Percentiles rank a stretch among this genome's conserved stretches.
phyloP scores from a whole-genome alignment of 2,797 vertebrate species.

The Euphonia xanthogaster region DNA sequence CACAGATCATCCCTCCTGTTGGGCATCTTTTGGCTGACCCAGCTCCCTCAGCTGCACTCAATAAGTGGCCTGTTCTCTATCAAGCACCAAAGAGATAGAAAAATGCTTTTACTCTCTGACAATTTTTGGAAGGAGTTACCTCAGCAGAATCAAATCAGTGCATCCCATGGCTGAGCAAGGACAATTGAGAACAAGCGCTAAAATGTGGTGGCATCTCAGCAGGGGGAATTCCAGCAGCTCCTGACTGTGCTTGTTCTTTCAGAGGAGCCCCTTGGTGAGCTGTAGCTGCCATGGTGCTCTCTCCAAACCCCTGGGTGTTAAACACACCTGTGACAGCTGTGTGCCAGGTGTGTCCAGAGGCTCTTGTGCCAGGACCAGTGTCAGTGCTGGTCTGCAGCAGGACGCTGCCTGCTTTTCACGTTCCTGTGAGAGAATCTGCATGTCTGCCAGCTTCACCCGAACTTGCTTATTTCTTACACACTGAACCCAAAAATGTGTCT shows the following conservation, averaged over 20 bases:
- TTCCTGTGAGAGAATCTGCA: background rate
- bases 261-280: background rate
- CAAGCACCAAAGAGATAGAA: background rate
- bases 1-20: background rate
- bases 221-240: background rate
- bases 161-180: background rate
- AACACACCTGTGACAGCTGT: rapidly evolving
- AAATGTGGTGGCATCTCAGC: background rate
- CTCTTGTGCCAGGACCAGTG: background rate
- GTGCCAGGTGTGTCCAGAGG: background rate
- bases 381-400: rapidly evolving
- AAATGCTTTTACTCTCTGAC: background rate
- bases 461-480: background rate
- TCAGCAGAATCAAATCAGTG: background rate
- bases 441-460: background rate
- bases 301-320: rapidly evolving
- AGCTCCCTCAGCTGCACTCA: background rate
- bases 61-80: background rate
- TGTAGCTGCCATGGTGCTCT: background rate
- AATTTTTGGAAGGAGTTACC: background rate
- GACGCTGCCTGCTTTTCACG: background rate
- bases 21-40: background rate
- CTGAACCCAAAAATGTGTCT: background rate
- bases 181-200: background rate
- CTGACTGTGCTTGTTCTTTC: background rate